Base-by-base conservation (phyloP, 35 echinoderm and acorn worm species). In the Ptychodera flava region DNA sequence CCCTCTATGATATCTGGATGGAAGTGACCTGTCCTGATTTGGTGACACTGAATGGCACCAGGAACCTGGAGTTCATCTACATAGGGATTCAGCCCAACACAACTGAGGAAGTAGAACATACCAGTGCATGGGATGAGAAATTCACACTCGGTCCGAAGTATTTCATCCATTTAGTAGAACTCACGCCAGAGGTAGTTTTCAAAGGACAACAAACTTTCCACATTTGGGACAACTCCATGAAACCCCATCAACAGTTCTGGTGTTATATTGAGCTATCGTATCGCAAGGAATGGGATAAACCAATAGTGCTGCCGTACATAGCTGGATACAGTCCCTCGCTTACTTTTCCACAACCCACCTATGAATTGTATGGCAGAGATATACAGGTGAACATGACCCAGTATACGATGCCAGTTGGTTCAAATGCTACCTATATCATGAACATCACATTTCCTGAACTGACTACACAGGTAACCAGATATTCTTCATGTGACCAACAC, bases 361-460 rank as follows among this genome's bases (percentile, higher is more conserved):
- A 75, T 81, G 37, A 82, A 28, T 37, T 88, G n/a, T 82, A 82
- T 75, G 87, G 45, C 15, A 37, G 28, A 28, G 78, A 88, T 30
- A 78, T 88, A 0, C 87, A 16, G 15, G 33, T 30, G 87, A 88
- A 88, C 35, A 22, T 12, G 16, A 85, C 88, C 2, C 78, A 84
- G 78, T 91, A 91, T 76, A 1, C 35, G 22, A 94, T 94, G 89
- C 53, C 86, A 1, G 76, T 94, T 35, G 93, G 93, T 28, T 88
- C 93, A 29, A 94, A 94, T 86, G 82, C 87, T 64, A 94, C 93
- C n/a, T 94, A 85, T 34, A 86, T 94, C 2, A 35, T 94, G 0
- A 89, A 94, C 75, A 91, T 94, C 29, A 91, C 93, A 30, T 85
- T 94, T 29, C 85, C 93, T 33, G 93, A 94, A 88, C 36, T 83